Evolutionary conservation across 2,888 invertebrate genomes (phyloP).

Genomic region (Artemia sinica): DNA sequence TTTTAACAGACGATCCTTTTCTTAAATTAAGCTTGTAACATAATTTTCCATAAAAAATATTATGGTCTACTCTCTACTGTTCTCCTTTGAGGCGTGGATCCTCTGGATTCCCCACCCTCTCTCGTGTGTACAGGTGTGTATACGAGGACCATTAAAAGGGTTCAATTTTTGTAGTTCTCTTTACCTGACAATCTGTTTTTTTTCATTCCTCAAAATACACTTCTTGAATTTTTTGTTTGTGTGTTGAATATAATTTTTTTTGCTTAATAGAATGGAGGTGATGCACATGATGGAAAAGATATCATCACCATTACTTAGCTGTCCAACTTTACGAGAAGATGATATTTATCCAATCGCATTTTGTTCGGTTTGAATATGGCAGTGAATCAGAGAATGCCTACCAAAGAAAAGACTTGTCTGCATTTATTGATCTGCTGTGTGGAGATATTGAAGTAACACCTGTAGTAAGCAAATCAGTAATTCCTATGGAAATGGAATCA

Average conservation of each 20-base stretch:
- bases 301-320: neutral
- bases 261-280: constrained; percentile 1
- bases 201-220: no score
- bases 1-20: no score
- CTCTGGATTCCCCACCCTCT: no score
- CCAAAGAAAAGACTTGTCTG: neutral
- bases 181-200: no score
- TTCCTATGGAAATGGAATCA: neutral
- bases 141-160: no score
- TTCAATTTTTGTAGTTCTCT: no score
- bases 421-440: neutral
- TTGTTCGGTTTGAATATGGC: neutral
- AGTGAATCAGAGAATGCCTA: neutral
- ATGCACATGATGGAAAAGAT: constrained; percentile 4
- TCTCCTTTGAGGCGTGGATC: no score
- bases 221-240: no score
- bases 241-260: neutral
- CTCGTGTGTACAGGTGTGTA: no score
- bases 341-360: constrained; percentile 7
- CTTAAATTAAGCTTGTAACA: no score
- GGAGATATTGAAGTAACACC: constrained; percentile 4
- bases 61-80: no score
- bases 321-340: neutral
- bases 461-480: neutral
- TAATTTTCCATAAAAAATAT: no score